A percentile compares a stretch with the other conserved stretches of the same genome.
These are phyloP conservation scores for Nomada hirtipes DNA, from an alignment of 2,888 invertebrate genomes.

Conservation along the genomic window DNA sequence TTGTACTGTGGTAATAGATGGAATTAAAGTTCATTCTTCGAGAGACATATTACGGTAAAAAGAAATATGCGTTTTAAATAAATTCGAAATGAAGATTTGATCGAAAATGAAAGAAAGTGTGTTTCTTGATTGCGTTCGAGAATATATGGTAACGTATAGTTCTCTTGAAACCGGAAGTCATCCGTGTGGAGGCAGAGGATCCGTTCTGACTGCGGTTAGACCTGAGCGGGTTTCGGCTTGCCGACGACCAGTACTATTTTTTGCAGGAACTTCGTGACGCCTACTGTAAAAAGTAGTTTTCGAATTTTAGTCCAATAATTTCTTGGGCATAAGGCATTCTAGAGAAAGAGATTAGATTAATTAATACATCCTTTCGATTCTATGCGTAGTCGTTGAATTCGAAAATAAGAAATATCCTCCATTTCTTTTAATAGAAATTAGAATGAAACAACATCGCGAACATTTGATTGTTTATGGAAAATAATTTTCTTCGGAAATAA, in stretches of 20 bases:
- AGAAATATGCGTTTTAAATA: background rate
- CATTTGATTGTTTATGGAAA: too few species aligned
- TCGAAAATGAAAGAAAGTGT: too few species aligned
- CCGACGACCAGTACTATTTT: constrained; percentile 91
- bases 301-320: background rate
- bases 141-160: constrained; percentile 36
- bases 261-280: constrained; percentile 88
- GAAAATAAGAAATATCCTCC: background rate
- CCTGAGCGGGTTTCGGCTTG: constrained; percentile 89
- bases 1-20: too few species aligned
- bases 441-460: too few species aligned
- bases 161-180: constrained; percentile 39
- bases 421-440: too few species aligned
- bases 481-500: too few species aligned
- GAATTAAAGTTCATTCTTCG: too few species aligned
- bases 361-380: background rate
- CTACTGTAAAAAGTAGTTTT: constrained; percentile 85
- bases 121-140: background rate
- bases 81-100: background rate
- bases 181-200: constrained; percentile 18
- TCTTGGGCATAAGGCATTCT: background rate
- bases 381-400: constrained; percentile 1
- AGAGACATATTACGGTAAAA: too few species aligned
- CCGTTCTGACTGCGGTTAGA: constrained; percentile 84
- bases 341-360: background rate